A percentile compares a stretch with the other conserved stretches of the same genome.
Evolutionary conservation across 1,140 invertebrate species (phyloP).

Genomic region (Aphaenogaster floridana): DNA sequence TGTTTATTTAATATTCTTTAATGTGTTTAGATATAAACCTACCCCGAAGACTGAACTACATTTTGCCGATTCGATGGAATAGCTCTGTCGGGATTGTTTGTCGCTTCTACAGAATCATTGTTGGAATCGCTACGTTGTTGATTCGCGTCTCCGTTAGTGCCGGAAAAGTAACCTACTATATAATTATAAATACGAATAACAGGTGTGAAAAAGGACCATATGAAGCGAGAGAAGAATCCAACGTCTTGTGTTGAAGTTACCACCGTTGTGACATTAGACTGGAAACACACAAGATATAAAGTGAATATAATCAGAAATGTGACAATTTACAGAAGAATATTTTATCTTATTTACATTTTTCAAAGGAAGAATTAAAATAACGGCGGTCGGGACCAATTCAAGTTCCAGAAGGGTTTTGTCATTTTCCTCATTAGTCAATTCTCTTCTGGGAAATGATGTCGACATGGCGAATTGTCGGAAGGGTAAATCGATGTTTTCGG

Average conservation of each 20-base stretch:
- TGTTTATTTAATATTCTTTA: not conserved
- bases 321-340: not conserved
- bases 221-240: constrained; percentile 78
- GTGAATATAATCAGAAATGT: not conserved
- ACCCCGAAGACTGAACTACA: constrained; percentile 73
- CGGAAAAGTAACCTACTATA: constrained; percentile 79
- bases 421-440: constrained; percentile 90
- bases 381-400: constrained; percentile 92
- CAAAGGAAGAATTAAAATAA: constrained; percentile 92
- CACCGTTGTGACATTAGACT: constrained; percentile 74
- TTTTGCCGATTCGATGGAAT: constrained; percentile 62
- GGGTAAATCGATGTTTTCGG: constrained; percentile 86
- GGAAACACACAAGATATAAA: constrained; percentile 63
- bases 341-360: constrained; percentile 79
- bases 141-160: constrained; percentile 39
- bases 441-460: constrained; percentile 92
- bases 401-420: constrained; percentile 89
- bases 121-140: constrained; percentile 14
- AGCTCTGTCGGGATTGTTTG: constrained; percentile 39
- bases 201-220: constrained; percentile 81
- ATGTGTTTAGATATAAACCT: constrained; percentile 30
- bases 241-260: constrained; percentile 73
- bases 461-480: constrained; percentile 90
- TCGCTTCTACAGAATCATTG: constrained; percentile 13
- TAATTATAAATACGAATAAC: constrained; percentile 80